Conservation (phyloP, 2,113 vertebrate species). For the Grallaria varia region DNA sequence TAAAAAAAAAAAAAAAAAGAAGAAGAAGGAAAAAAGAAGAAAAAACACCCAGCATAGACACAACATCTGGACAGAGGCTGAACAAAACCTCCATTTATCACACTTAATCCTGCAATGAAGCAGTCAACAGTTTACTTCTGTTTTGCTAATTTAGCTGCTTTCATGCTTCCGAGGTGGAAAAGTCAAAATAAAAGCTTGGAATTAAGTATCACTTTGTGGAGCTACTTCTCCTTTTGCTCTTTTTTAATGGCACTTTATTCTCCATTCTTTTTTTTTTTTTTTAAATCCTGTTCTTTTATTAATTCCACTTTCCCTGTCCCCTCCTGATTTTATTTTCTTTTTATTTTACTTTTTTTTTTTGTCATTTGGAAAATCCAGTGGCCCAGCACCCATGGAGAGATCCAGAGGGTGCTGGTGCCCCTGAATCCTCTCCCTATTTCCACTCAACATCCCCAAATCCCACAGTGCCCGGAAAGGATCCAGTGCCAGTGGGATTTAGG, state of each 20-base stretch:
- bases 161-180: conserved; percentile 77
- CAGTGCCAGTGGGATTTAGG: background rate
- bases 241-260: background rate
- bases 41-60: conserved; percentile 85
- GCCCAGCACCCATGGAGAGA: background rate
- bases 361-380: background rate
- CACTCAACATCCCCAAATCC: background rate
- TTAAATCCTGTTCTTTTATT: background rate
- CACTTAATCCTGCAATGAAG: conserved; percentile 91
- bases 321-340: background rate
- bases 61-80: conserved; percentile 98
- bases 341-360: too few relatives aligned
- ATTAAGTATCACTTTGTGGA: conserved; percentile 72
- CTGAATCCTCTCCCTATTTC: too few relatives aligned
- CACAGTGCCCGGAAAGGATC: background rate
- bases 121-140: conserved; percentile 91
- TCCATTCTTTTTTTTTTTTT: background rate
- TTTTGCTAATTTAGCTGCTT: conserved; percentile 87
- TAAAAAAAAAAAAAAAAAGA: conserved; percentile 72
- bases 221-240: conserved; percentile 42
- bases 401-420: background rate
- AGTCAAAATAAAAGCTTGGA: conserved; percentile 74
- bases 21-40: conserved; percentile 74
- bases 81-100: conserved; percentile 99
- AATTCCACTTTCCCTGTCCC: background rate